Evolutionary conservation across 2,888 invertebrate genomes (phyloP).

Genomic region (Ophonus ardosiacus): DNA sequence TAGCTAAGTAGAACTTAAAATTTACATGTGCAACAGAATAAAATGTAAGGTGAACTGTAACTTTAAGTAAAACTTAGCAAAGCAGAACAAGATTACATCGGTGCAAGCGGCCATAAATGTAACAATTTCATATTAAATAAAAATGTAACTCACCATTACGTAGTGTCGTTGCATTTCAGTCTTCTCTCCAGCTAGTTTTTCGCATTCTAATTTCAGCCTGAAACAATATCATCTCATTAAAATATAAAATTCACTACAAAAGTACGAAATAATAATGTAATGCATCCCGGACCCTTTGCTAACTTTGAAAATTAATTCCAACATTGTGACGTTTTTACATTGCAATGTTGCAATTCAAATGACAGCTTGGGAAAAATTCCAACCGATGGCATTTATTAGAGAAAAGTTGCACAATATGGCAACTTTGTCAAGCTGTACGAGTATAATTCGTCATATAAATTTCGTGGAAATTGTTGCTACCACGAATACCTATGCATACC

Average conservation of each 20-base stretch:
- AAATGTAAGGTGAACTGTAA: too few species aligned
- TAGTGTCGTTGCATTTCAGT: constrained; percentile 93
- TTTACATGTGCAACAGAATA: too few species aligned
- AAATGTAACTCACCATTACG: constrained; percentile 85
- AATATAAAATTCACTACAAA: constrained; percentile 54
- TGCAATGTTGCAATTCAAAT: background rate
- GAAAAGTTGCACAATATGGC: constrained; percentile 14
- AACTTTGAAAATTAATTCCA: constrained; percentile 54
- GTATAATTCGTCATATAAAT: background rate
- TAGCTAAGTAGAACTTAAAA: too few species aligned
- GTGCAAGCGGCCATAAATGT: too few species aligned
- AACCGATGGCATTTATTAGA: constrained; percentile 8
- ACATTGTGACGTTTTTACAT: background rate
- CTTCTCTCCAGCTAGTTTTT: constrained; percentile 91
- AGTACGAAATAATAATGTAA: constrained; percentile 55
- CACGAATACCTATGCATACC: background rate
- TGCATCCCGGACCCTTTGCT: constrained; percentile 29
- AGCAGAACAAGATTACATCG: too few species aligned
- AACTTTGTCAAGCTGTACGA: background rate
- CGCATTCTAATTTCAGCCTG: constrained; percentile 90
- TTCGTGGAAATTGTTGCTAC: background rate
- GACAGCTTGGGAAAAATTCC: background rate
- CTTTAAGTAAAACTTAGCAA: too few species aligned
- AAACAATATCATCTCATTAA: constrained; percentile 71
- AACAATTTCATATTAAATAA: background rate